phyloP scores from a whole-genome alignment of 2,888 invertebrate species.

The Lycaena phlaeas region DNA sequence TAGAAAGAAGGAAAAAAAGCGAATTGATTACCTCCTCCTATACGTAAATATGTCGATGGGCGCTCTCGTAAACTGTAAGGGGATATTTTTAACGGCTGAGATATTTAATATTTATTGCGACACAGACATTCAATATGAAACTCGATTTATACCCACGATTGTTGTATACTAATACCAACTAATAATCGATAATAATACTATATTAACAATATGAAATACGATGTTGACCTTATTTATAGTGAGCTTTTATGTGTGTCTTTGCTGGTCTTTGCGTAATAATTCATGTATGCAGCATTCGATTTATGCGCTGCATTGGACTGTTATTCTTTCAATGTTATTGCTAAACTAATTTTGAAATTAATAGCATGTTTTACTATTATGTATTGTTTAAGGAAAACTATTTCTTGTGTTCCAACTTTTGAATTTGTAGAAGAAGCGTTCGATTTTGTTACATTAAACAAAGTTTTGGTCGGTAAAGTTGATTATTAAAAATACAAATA shows the following conservation, averaged over 20 bases:
- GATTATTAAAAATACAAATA: too few species aligned
- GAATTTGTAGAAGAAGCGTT: too few species aligned
- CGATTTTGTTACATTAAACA: too few species aligned
- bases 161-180: constrained; percentile 34
- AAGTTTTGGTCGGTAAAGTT: too few species aligned
- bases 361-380: too few species aligned
- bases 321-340: too few species aligned
- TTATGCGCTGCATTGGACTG: too few species aligned
- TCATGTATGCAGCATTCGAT: too few species aligned
- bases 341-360: too few species aligned
- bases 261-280: not conserved
- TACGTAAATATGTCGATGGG: constrained; percentile 63
- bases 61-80: constrained; percentile 70
- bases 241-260: not conserved
- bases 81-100: constrained; percentile 69
- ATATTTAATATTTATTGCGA: constrained; percentile 72
- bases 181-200: constrained; percentile 28
- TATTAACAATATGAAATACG: constrained; percentile 14
- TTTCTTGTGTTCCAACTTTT: too few species aligned
- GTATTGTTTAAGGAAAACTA: too few species aligned
- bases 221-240: not conserved
- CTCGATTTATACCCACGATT: constrained; percentile 60
- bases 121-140: constrained; percentile 67
- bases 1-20: constrained; percentile 49
- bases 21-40: constrained; percentile 57